Evolutionary conservation across 2,113 vertebrate genomes (phyloP).

Genomic region (Mixornis gularis): DNA sequence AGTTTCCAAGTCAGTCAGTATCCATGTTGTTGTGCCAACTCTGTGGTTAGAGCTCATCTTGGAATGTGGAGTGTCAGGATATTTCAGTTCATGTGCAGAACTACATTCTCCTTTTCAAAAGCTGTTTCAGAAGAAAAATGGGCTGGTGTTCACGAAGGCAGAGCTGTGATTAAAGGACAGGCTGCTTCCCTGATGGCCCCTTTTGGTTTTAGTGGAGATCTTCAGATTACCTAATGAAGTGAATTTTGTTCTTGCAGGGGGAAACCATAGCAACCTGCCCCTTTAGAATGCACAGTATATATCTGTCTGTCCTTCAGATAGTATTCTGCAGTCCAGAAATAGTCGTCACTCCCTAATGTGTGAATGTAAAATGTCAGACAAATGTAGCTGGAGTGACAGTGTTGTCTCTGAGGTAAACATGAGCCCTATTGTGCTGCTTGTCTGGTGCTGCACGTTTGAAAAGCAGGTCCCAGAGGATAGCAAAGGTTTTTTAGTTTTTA

Average conservation of each 20-base stretch:
- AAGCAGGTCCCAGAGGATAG: background rate
- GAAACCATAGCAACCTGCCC: conserved; percentile 75
- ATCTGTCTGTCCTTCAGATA: conserved; percentile 66
- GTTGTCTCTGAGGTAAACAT: background rate
- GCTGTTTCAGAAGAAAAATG: background rate
- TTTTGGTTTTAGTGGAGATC: conserved; percentile 21
- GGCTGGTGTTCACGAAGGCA: background rate
- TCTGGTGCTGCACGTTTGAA: background rate
- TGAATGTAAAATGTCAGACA: conserved; percentile 53
- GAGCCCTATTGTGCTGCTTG: background rate
- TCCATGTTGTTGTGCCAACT: background rate
- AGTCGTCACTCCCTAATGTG: conserved; percentile 49
- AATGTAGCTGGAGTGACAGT: background rate
- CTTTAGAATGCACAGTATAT: conserved; percentile 55
- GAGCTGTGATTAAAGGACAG: conserved; percentile 21
- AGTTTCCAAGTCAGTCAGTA: background rate
- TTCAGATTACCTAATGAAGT: conserved; percentile 47
- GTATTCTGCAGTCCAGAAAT: conserved; percentile 64
- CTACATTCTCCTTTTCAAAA: background rate
- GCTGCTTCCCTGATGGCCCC: background rate
- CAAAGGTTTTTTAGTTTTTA: background rate
- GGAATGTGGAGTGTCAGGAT: background rate
- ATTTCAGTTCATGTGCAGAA: background rate
- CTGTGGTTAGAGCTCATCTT: background rate
- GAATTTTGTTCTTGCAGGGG: conserved; percentile 45